Base-by-base conservation (phyloP, 2,888 invertebrate genomes). In the Chrysolina haemoptera region DNA sequence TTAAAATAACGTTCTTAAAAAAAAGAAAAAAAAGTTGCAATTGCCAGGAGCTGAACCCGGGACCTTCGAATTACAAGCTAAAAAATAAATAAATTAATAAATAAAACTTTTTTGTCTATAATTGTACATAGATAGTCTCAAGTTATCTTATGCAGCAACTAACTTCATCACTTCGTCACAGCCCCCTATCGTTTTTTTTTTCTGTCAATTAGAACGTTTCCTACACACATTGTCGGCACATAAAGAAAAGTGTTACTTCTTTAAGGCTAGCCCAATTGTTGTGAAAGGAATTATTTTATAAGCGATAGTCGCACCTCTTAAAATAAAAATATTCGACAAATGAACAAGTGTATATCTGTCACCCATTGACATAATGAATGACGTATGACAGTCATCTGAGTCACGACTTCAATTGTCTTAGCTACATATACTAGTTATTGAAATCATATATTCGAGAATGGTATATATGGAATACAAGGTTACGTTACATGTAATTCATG, bases 401-500 rank as follows among this genome's bases (percentile, higher is more conserved):
- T 59, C 59, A 59, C 59, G 59, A 59, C n/a, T 27, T 59, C 59
- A 59, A 59, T 59, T 59, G 35, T 59, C 35, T n/a, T n/a, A 12
- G n/a, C 27, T n/a, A 4, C 35, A 59, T 8, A 35, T 8, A 35
- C 59, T 35, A n/a, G 59, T 59, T 59, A 59, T 59, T 22, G 35
- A n/a, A 59, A n/a, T 5, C 8, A 67, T 67, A 55, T 35, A 67
- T 53, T 53, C 67, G 18, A 67, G 35, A 67, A 53, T n/a, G 67
- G 53, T 40, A 55, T 67, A 67, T 55, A 67, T 65, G 65, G 48
- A 48, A 46, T 35, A 67, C 67, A 67, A 67, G 67, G 67, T 53
- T 53, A 67, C 14, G 67, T 40, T 53, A 40, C 67, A 50, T 67
- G 67, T 67, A 16, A 53, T 40, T 53, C 67, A 65, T 53, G 67